Evolutionary conservation across 2,113 vertebrate genomes (phyloP).

Genomic region (Larimichthys polyactis): DNA sequence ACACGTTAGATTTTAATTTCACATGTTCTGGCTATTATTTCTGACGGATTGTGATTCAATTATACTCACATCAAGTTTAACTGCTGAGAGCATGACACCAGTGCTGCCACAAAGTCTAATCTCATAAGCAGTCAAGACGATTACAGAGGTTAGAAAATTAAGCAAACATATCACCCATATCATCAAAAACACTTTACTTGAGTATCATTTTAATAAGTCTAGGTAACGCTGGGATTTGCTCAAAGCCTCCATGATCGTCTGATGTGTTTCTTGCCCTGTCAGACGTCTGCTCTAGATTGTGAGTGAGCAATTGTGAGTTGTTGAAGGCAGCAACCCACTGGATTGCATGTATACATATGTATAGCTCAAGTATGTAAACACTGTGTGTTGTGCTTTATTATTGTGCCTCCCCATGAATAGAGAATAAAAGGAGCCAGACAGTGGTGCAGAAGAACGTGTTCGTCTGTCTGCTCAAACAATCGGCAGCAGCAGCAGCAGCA

Average conservation of each 20-base stretch:
- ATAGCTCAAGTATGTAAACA: conserved; percentile 75
- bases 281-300: background rate
- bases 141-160: background rate
- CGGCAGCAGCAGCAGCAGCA: background rate
- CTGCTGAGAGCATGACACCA: background rate
- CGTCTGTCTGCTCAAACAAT: conserved; percentile 50
- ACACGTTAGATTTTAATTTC: background rate
- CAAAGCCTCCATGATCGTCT: background rate
- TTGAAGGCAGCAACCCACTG: conserved; percentile 17
- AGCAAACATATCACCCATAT: background rate
- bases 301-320: background rate
- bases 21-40: background rate
- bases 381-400: conserved; percentile 49
- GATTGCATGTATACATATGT: conserved; percentile 63
- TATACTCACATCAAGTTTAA: background rate
- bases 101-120: background rate
- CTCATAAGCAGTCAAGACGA: background rate
- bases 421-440: conserved; percentile 22
- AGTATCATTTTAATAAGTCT: background rate
- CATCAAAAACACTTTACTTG: background rate
- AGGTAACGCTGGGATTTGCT: too few species aligned
- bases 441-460: conserved; percentile 28
- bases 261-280: background rate
- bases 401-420: conserved; percentile 47
- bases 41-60: background rate